Conservation (phyloP, 2,888 invertebrate genomes). For the Nymphalis c-album region DNA sequence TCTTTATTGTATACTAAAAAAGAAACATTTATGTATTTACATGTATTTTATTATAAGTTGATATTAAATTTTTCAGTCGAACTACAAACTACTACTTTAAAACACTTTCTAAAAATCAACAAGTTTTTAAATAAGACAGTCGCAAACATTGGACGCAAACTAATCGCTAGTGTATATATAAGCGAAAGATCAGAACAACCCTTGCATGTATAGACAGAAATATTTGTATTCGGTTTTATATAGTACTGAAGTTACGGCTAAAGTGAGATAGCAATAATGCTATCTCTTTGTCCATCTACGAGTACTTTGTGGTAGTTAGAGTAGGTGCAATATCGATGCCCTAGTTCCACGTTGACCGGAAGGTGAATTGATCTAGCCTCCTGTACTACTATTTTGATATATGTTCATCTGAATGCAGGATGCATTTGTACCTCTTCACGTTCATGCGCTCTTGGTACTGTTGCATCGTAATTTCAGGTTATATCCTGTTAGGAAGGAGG, state of each 20-base stretch:
- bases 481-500: background rate
- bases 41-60: too few species aligned
- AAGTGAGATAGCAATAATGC: background rate
- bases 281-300: background rate
- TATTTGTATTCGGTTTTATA: background rate
- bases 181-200: background rate
- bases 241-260: background rate
- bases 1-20: too few species aligned
- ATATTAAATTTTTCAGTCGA: too few species aligned
- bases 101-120: too few species aligned
- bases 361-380: background rate
- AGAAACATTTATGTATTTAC: too few species aligned
- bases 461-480: background rate
- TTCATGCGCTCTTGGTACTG: background rate
- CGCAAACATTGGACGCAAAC: too few species aligned
- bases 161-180: background rate
- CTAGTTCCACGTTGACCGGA: background rate
- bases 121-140: background rate
- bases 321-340: background rate
- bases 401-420: background rate
- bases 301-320: background rate
- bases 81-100: too few species aligned
- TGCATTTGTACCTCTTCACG: background rate
- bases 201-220: background rate
- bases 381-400: background rate